Percentiles rank a stretch among this genome's conserved stretches.
phyloP scores from a whole-genome alignment of 2,113 vertebrate genomes.

The Fulica atra region DNA sequence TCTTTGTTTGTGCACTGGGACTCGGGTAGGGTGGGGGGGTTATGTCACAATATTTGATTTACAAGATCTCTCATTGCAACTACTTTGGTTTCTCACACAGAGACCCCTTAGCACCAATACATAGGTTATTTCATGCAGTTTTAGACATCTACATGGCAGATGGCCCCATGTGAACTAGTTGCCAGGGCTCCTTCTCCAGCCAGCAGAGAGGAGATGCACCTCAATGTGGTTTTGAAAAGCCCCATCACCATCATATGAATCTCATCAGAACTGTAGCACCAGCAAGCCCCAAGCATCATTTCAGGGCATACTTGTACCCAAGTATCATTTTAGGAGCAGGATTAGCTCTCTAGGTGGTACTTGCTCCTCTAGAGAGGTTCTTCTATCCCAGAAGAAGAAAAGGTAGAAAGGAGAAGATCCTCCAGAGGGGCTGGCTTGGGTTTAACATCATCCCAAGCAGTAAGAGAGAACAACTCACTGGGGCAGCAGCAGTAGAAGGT shows the following conservation, averaged over 20 bases:
- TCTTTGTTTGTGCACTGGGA: neutral
- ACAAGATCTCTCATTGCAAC: neutral
- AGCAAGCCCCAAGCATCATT: neutral
- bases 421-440: neutral
- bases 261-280: neutral
- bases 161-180: neutral
- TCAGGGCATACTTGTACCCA: neutral
- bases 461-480: neutral
- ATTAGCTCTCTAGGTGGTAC: too few species aligned
- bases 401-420: neutral
- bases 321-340: neutral
- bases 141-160: neutral
- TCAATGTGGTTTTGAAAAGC: neutral
- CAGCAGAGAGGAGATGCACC: neutral
- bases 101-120: neutral
- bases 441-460: neutral
- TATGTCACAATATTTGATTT: neutral
- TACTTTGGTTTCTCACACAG: neutral
- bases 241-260: neutral
- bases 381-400: too few species aligned
- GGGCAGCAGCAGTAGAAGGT: neutral
- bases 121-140: neutral
- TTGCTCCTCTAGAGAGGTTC: too few species aligned
- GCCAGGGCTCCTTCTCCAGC: neutral
- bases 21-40: fast-evolving